A percentile compares a stretch with the other conserved stretches of the same genome.
Conservation (phyloP, 2,888 invertebrate species). For the Vannuccia rotundouncinata region DNA sequence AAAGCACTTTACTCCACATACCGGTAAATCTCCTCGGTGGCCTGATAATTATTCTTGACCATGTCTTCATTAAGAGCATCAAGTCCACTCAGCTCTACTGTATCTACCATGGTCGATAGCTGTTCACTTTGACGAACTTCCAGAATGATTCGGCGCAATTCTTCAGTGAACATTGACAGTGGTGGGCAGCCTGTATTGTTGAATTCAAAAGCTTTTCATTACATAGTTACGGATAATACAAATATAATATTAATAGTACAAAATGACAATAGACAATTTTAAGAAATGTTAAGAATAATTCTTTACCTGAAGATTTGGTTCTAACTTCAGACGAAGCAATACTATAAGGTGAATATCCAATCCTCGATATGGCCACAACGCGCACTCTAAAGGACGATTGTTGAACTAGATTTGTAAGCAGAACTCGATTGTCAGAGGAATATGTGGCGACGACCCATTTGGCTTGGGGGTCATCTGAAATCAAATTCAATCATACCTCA, state of each 20-base stretch:
- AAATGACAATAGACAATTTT: too few species aligned
- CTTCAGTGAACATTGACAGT: not conserved
- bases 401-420: slow-evolving; percentile 71
- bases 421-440: slow-evolving; percentile 84
- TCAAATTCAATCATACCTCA: too few species aligned
- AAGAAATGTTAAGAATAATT: too few species aligned
- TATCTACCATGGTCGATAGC: not conserved
- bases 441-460: slow-evolving; percentile 74
- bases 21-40: not conserved
- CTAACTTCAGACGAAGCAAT: slow-evolving; percentile 70
- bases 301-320: slow-evolving; percentile 59
- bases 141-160: not conserved
- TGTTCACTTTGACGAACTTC: not conserved
- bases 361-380: slow-evolving; percentile 76
- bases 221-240: too few species aligned
- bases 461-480: not conserved
- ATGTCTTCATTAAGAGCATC: not conserved
- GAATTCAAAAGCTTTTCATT: too few species aligned
- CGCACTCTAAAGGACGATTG: slow-evolving; percentile 79
- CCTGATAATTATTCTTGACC: not conserved
- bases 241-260: too few species aligned
- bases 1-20: not conserved
- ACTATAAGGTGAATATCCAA: slow-evolving; percentile 86
- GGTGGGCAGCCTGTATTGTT: not conserved
- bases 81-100: not conserved